These are phyloP conservation scores for Thomomys bottae DNA, from an alignment of 2,113 vertebrate genomes.

Conservation along the genomic window DNA sequence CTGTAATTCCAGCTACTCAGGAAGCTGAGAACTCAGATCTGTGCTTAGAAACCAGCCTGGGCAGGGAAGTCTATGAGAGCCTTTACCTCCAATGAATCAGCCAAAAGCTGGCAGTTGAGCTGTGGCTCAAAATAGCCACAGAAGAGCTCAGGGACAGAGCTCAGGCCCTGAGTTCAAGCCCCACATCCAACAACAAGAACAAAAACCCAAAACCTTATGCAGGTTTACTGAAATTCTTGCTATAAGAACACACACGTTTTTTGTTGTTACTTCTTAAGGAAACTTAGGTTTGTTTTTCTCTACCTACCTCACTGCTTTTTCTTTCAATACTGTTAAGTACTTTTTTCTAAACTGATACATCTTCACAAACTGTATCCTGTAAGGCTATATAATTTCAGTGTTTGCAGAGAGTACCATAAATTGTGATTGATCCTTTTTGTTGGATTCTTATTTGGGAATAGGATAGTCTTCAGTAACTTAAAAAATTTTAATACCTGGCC, in stretches of 20 bases:
- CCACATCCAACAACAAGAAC: too few relatives aligned
- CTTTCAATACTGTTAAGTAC: not conserved
- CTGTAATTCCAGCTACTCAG: too few relatives aligned
- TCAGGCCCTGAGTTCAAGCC: too few relatives aligned
- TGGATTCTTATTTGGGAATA: slow-evolving; percentile 16
- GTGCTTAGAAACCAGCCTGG: too few relatives aligned
- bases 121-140: too few relatives aligned
- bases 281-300: not conserved
- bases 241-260: not conserved
- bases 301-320: slow-evolving; percentile 27
- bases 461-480: not conserved
- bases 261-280: slow-evolving; percentile 29
- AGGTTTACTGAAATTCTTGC: not conserved
- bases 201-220: too few relatives aligned
- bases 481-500: not conserved
- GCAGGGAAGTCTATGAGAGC: too few relatives aligned
- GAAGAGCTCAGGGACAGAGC: too few relatives aligned
- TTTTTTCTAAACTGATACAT: not conserved
- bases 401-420: slow-evolving; percentile 45
- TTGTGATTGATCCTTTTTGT: slow-evolving; percentile 49
- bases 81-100: too few relatives aligned
- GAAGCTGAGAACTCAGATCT: too few relatives aligned
- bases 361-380: slow-evolving; percentile 29
- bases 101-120: too few relatives aligned
- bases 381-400: not conserved